These are phyloP conservation scores for Battus philenor DNA, from an alignment of 1,140 invertebrate species.

Conservation along the genomic window DNA sequence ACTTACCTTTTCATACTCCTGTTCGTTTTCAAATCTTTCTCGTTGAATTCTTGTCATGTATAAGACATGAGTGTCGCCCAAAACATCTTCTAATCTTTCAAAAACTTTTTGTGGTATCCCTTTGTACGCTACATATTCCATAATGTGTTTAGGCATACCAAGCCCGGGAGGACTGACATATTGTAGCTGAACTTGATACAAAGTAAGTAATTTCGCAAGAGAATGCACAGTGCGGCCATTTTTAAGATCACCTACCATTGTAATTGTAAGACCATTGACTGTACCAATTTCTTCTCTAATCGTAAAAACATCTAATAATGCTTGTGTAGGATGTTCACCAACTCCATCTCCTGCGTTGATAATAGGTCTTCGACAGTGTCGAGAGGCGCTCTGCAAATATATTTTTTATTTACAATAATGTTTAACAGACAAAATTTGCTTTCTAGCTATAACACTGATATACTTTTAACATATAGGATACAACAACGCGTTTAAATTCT, in stretches of 20 bases:
- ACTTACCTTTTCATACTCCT: slow-evolving; percentile 93
- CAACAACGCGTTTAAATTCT: too few relatives aligned
- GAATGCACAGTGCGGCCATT: slow-evolving; percentile 99
- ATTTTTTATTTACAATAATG: too few relatives aligned
- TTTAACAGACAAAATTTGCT: not conserved
- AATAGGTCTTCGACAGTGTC: slow-evolving; percentile 89
- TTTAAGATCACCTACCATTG: slow-evolving; percentile 97
- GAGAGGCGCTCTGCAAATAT: slow-evolving; percentile 86
- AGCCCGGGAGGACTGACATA: slow-evolving; percentile 93
- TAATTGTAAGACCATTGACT: slow-evolving; percentile 95
- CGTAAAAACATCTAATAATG: slow-evolving; percentile 97
- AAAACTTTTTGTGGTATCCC: slow-evolving; percentile 88
- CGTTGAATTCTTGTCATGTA: slow-evolving; percentile 99
- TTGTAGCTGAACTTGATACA: slow-evolving; percentile 91
- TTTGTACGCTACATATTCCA: slow-evolving; percentile 85
- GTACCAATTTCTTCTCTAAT: slow-evolving; percentile 99
- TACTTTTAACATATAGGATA: too few relatives aligned
- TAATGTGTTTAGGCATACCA: slow-evolving; percentile 93
- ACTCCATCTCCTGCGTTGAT: slow-evolving; percentile 99
- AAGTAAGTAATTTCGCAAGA: slow-evolving; percentile 90
- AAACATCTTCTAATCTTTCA: slow-evolving; percentile 85
- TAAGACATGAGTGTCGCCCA: slow-evolving; percentile 96
- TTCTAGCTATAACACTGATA: not conserved
- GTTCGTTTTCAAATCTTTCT: slow-evolving; percentile 90
- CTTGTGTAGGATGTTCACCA: slow-evolving; percentile 99